These are phyloP conservation scores for Amphimedon queenslandica DNA, from an alignment of 37 sponge, comb jelly and placozoan species.

Conservation along the genomic window DNA sequence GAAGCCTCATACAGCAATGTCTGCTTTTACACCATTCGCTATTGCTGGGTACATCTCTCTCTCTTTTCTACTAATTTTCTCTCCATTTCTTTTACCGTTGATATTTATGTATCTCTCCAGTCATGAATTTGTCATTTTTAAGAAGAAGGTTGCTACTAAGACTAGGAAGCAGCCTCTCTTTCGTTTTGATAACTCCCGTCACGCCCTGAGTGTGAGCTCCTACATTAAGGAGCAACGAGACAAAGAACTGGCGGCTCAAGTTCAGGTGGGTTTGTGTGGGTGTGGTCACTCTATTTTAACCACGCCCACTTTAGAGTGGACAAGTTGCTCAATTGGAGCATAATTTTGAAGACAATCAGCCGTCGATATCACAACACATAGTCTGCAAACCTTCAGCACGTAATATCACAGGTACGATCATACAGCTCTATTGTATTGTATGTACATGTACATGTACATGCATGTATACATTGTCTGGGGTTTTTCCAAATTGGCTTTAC, in stretches of 20 bases:
- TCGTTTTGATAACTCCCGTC: conserved; percentile 73
- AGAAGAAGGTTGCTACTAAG: neutral
- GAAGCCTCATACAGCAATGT: neutral
- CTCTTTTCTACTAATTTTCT: neutral
- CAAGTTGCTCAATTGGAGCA: neutral
- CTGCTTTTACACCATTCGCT: neutral
- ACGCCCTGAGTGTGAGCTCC: conserved; percentile 71
- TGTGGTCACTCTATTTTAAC: too few relatives aligned
- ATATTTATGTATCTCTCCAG: neutral
- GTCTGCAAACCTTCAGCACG: conserved; percentile 56
- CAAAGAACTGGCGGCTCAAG: conserved; percentile 15
- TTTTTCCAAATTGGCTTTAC: too few relatives aligned
- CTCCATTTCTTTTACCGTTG: neutral
- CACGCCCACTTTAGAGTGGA: neutral
- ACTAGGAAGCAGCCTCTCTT: conserved; percentile 56
- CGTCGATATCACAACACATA: conserved; percentile 41
- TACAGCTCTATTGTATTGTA: neutral
- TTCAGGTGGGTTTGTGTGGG: neutral
- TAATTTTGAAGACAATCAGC: conserved; percentile 34
- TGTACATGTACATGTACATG: neutral
- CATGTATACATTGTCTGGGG: neutral
- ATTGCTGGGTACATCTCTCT: neutral
- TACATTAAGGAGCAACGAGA: conserved; percentile 80
- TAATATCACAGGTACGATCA: conserved; percentile 49
- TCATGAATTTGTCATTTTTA: too few relatives aligned